Evolutionary conservation across 2,797 vertebrate genomes (phyloP).

Genomic region (Borostomias antarcticus): DNA sequence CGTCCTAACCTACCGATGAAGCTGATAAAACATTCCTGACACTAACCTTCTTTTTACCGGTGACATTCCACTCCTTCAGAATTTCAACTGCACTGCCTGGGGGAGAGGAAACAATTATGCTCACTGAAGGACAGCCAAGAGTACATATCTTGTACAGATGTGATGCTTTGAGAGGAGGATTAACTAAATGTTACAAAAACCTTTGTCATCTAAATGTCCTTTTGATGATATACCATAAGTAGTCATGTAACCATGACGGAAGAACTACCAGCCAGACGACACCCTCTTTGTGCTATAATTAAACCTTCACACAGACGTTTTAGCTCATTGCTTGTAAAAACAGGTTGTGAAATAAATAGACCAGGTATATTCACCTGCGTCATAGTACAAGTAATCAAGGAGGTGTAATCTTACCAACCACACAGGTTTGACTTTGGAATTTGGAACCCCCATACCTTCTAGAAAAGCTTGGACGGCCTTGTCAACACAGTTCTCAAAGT

Average conservation of each 20-base stretch:
- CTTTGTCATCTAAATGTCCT: constrained; percentile 14
- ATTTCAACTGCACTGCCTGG: constrained; percentile 91
- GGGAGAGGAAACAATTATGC: constrained; percentile 35
- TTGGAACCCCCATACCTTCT: constrained; percentile 80
- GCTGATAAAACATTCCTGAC: neutral
- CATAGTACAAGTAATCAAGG: neutral
- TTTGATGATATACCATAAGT: too few relatives aligned
- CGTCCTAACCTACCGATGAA: constrained; percentile 8
- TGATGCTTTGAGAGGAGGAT: neutral
- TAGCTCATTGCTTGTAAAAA: constrained; percentile 20
- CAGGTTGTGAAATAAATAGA: constrained; percentile 14
- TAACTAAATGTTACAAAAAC: neutral
- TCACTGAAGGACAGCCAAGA: neutral
- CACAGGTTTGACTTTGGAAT: constrained; percentile 1
- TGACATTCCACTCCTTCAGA: constrained; percentile 95
- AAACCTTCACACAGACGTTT: constrained; percentile 11
- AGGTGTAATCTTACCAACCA: neutral
- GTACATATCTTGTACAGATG: neutral
- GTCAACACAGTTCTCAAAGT: constrained; percentile 94
- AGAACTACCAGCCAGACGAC: constrained; percentile 42
- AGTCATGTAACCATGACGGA: constrained; percentile 28
- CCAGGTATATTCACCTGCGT: neutral
- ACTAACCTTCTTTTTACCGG: constrained; percentile 94
- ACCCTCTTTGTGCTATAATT: constrained; percentile 44
- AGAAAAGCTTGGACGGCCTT: constrained; percentile 93